Base-by-base conservation (phyloP, 2,888 invertebrate species). In the Drosophila sordidapex region DNA sequence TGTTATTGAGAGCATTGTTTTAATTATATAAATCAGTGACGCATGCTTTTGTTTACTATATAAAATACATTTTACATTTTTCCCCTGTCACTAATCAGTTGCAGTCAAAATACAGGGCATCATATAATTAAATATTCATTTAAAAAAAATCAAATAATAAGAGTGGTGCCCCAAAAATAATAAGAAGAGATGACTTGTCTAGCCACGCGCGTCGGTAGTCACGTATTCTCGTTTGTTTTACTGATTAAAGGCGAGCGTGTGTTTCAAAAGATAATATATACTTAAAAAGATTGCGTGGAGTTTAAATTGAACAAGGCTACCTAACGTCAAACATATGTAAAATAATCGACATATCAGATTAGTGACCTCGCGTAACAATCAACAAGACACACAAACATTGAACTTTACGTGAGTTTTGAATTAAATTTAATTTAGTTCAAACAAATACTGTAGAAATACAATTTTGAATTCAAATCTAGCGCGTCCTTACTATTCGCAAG, bases 121-220 rank as follows among this genome's bases (percentile, higher is more conserved):
- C 21, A 21, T 36, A 13, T 21, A 18, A 54, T 29, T 13, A 5
- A 13, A 40, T 11, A 53, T 27, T 11, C 15, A 52, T 27, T 13
- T 53, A 68, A 38, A 4, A 40, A 27, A 27, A 18, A 35, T 11
- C 25, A 29, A 69, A 66, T 46, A 57, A 31, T 2, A 65, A 65
- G 68, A 69, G 70, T 74, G 54, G 64, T 70, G 64, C 27, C 70
- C 64, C 54, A 67, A 74, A 46, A 59, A 67, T 59, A 73, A 46
- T 49, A 51, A 63, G 63, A 66, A 63, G 52, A 54, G 71, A 53
- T 63, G 38, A 35, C 68, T 48, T 70, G 68, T 31, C 60, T 70
- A 52, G 83, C 67, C 85, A 85, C 85, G 70, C 79, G 74, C 58
- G 60, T 49, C 74, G 58, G 27, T 56, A 72, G 79, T 83, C 84